These are phyloP conservation scores for Hoplias malabaricus DNA, from an alignment of 2,113 vertebrate species.

Conservation along the genomic window DNA sequence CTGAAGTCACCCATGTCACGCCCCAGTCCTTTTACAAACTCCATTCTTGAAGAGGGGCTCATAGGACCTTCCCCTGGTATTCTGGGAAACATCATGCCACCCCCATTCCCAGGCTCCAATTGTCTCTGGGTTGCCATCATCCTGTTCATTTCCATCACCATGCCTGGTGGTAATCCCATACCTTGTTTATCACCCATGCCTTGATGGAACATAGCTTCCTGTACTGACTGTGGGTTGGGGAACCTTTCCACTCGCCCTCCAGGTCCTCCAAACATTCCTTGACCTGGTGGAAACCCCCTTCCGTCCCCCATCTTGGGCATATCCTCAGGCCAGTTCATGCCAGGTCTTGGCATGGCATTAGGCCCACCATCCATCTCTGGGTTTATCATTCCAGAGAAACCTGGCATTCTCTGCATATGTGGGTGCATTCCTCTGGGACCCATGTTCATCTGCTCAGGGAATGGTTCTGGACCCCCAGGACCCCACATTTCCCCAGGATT, in stretches of 20 bases:
- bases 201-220: slow-evolving; percentile 94
- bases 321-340: slow-evolving; percentile 94
- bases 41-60: slow-evolving; percentile 92
- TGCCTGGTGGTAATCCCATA: slow-evolving; percentile 86
- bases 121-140: slow-evolving; percentile 91
- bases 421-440: slow-evolving; percentile 89
- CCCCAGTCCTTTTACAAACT: slow-evolving; percentile 82
- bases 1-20: slow-evolving; percentile 89
- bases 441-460: slow-evolving; percentile 88
- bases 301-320: slow-evolving; percentile 94
- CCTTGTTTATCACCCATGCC: slow-evolving; percentile 91
- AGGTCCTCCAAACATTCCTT: slow-evolving; percentile 89
- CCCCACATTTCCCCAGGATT: slow-evolving; percentile 91
- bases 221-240: slow-evolving; percentile 90
- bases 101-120: slow-evolving; percentile 87
- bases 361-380: slow-evolving; percentile 93
- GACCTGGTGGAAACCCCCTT: slow-evolving; percentile 89
- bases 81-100: slow-evolving; percentile 88
- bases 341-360: slow-evolving; percentile 80
- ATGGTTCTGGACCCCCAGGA: slow-evolving; percentile 85
- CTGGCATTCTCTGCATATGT: slow-evolving; percentile 92
- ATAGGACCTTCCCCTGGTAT: slow-evolving; percentile 91
- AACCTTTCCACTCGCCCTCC: slow-evolving; percentile 93
- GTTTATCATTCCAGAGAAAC: slow-evolving; percentile 94
- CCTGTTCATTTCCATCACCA: slow-evolving; percentile 93